Percentiles rank a stretch among this genome's conserved stretches.
Evolutionary conservation across 1,140 invertebrate genomes (phyloP).

Genomic region (Ridgeia piscesae): DNA sequence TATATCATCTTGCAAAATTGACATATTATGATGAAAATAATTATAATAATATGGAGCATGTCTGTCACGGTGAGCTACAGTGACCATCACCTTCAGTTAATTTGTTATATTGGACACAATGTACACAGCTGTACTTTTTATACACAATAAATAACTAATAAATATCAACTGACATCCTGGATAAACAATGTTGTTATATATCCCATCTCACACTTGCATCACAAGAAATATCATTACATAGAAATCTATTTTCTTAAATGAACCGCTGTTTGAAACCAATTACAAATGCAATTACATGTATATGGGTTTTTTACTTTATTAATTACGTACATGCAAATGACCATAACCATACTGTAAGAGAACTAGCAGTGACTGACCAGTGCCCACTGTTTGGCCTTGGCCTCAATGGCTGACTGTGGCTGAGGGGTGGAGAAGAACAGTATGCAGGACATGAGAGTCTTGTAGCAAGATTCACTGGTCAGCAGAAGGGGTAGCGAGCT

Average conservation of each 20-base stretch:
- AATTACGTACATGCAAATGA: not conserved
- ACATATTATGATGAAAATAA: too few relatives aligned
- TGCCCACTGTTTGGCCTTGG: conserved; percentile 3
- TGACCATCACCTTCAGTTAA: too few relatives aligned
- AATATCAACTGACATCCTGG: not conserved
- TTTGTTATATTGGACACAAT: too few relatives aligned
- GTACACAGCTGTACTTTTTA: too few relatives aligned
- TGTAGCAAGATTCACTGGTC: not conserved
- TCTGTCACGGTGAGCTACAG: too few relatives aligned
- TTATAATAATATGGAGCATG: too few relatives aligned
- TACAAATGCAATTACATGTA: not conserved
- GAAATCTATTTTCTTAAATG: not conserved
- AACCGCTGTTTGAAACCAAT: not conserved
- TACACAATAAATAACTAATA: not conserved
- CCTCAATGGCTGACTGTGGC: not conserved
- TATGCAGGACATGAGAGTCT: not conserved
- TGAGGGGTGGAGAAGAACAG: not conserved
- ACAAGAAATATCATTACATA: too few relatives aligned
- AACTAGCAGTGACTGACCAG: not conserved
- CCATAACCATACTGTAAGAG: not conserved
- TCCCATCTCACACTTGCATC: too few relatives aligned
- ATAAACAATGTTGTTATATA: not conserved
- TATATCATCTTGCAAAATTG: too few relatives aligned
- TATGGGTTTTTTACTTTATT: too few relatives aligned
- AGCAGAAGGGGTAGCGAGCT: not conserved